Percentiles rank a stretch among this genome's conserved stretches.
These are phyloP conservation scores for Crenichthys baileyi DNA, from an alignment of 2,797 vertebrate species.

Conservation along the genomic window DNA sequence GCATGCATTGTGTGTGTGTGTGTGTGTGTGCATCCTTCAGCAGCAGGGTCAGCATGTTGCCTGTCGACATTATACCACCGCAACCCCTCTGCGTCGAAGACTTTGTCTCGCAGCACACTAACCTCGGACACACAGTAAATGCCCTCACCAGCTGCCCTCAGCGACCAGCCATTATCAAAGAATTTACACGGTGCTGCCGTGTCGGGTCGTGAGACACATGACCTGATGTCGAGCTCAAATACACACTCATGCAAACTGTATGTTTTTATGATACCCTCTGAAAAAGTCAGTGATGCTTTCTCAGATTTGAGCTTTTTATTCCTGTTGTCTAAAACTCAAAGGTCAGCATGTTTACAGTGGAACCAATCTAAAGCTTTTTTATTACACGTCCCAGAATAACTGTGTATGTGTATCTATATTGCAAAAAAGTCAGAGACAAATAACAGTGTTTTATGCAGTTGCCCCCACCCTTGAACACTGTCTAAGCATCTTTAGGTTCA, in stretches of 20 bases:
- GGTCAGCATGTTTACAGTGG: slow-evolving; percentile 10
- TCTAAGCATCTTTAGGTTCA: no score
- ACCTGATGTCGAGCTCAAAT: slow-evolving; percentile 35
- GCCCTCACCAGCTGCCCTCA: slow-evolving; percentile 50
- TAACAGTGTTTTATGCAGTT: no score
- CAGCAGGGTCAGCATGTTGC: slow-evolving; percentile 59
- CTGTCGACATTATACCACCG: slow-evolving; percentile 56
- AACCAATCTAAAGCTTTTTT: background rate
- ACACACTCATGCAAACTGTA: background rate
- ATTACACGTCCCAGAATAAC: background rate
- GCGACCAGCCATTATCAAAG: slow-evolving; percentile 65
- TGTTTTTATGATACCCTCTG: slow-evolving; percentile 22
- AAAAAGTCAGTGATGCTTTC: slow-evolving; percentile 49
- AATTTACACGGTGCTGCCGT: slow-evolving; percentile 41
- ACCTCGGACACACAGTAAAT: slow-evolving; percentile 35
- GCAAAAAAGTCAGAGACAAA: no score
- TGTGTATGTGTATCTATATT: background rate
- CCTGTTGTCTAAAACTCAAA: background rate
- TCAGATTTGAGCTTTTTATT: background rate
- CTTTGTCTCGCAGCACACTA: slow-evolving; percentile 40
- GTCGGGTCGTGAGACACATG: slow-evolving; percentile 61
- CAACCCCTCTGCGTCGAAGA: slow-evolving; percentile 47
- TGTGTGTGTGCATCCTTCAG: slow-evolving; percentile 19
- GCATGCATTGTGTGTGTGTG: slow-evolving; percentile 24
- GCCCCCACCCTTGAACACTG: no score